These are phyloP conservation scores for Oreochromis niloticus DNA, from an alignment of 2,113 vertebrate genomes.

Conservation along the genomic window DNA sequence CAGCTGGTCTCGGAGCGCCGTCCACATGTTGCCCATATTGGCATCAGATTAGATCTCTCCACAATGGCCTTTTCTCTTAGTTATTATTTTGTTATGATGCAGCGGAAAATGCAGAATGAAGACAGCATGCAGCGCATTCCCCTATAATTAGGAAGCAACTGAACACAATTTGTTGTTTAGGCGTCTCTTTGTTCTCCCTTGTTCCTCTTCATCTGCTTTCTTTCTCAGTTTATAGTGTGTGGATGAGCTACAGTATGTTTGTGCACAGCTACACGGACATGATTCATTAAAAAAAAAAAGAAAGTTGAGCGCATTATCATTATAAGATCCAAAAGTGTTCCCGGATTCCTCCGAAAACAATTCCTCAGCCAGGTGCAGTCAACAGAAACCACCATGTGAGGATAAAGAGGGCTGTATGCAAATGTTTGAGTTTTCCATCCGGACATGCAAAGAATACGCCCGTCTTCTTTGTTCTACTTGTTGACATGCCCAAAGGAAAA, in stretches of 20 bases:
- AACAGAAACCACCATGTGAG: not conserved
- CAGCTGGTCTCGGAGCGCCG: constrained; percentile 20
- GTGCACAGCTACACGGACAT: not conserved
- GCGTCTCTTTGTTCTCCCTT: not conserved
- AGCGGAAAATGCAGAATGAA: not conserved
- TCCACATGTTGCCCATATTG: not conserved
- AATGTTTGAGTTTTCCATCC: constrained; percentile 11
- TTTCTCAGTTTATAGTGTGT: not conserved
- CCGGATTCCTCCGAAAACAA: not conserved
- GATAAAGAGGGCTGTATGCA: not conserved
- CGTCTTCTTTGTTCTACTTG: constrained; percentile 20
- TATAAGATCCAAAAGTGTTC: not conserved
- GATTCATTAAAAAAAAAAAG: not conserved
- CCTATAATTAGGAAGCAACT: not conserved
- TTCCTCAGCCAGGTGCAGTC: constrained; percentile 8
- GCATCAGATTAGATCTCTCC: not conserved
- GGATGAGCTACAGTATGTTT: not conserved
- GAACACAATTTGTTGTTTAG: not conserved
- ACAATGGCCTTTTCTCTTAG: not conserved
- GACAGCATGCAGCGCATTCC: not conserved
- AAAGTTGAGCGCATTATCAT: not conserved
- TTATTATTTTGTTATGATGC: not conserved
- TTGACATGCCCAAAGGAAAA: not conserved
- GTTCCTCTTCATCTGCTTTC: not conserved
- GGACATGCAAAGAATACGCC: not conserved